phyloP scores from a whole-genome alignment of 2,797 vertebrate genomes.

The Acanthopagrus latus region DNA sequence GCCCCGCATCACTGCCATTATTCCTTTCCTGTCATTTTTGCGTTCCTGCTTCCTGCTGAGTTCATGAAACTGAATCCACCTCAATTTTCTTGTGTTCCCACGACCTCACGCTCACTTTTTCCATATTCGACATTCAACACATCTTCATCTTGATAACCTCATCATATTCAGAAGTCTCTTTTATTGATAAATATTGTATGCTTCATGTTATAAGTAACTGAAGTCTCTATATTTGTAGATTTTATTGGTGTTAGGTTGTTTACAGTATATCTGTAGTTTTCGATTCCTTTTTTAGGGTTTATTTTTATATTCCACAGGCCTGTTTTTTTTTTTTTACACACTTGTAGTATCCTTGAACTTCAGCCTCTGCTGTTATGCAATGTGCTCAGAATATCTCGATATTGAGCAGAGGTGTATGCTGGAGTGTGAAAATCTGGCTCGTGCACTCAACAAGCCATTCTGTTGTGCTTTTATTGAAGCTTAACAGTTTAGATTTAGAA shows the following conservation, averaged over 20 bases:
- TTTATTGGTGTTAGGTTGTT: slow-evolving; percentile 4
- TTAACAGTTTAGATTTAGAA: slow-evolving; percentile 20
- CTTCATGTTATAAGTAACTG: not conserved
- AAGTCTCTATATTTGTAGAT: not conserved
- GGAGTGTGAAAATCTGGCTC: slow-evolving; percentile 54
- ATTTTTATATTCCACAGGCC: slow-evolving; percentile 12
- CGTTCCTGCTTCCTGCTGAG: slow-evolving; percentile 78
- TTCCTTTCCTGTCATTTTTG: slow-evolving; percentile 60
- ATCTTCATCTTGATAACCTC: slow-evolving; percentile 3
- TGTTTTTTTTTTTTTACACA: slow-evolving; percentile 49
- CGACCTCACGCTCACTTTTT: slow-evolving; percentile 18
- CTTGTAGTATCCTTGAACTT: slow-evolving; percentile 59
- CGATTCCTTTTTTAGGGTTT: not conserved
- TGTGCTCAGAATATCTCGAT: slow-evolving; percentile 58
- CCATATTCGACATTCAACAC: slow-evolving; percentile 14
- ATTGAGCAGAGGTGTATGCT: slow-evolving; percentile 56
- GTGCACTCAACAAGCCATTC: slow-evolving; percentile 18
- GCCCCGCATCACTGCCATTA: slow-evolving; percentile 42
- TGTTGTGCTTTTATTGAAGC: slow-evolving; percentile 14
- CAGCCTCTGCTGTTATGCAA: slow-evolving; percentile 62
- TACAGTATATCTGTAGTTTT: not conserved
- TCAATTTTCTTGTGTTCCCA: slow-evolving; percentile 32
- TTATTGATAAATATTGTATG: too few species aligned
- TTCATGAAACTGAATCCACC: slow-evolving; percentile 73
- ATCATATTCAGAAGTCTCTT: slow-evolving; percentile 5